phyloP scores from a whole-genome alignment of 2,113 vertebrate genomes.

The Callionymus lyra region DNA sequence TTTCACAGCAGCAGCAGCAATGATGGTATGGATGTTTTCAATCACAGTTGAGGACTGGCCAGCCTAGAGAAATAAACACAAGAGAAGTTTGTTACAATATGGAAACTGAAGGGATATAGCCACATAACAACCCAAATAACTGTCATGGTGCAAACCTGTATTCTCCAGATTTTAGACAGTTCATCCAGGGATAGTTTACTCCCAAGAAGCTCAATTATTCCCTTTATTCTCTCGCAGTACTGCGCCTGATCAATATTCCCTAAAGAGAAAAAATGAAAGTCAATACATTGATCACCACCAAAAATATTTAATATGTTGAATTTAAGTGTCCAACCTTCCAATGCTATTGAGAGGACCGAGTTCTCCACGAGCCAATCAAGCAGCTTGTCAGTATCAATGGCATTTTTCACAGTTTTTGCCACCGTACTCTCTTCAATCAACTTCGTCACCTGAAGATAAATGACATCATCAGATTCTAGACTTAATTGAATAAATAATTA shows the following conservation, averaged over 20 bases:
- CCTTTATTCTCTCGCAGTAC: constrained; percentile 98
- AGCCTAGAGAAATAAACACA: constrained; percentile 67
- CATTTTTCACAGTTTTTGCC: constrained; percentile 95
- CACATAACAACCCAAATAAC: no score
- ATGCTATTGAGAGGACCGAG: constrained; percentile 92
- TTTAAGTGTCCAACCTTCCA: constrained; percentile 77
- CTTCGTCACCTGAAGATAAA: constrained; percentile 81
- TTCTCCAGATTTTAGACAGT: constrained; percentile 96
- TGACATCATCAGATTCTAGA: background rate
- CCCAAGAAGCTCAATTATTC: constrained; percentile 96
- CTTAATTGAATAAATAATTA: background rate
- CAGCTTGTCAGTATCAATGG: constrained; percentile 91
- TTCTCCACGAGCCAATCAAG: constrained; percentile 98
- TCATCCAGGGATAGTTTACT: constrained; percentile 97
- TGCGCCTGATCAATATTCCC: constrained; percentile 98
- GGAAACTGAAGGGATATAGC: background rate
- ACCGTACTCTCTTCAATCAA: constrained; percentile 97
- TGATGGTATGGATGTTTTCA: constrained; percentile 97
- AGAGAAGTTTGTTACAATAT: background rate
- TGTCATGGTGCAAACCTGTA: constrained; percentile 75
- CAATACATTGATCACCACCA: background rate
- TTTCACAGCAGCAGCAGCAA: constrained; percentile 94
- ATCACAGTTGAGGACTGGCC: constrained; percentile 98
- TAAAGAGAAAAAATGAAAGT: constrained; percentile 30
- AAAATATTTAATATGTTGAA: background rate